These are phyloP conservation scores for Tinamus major DNA, from an alignment of 2,797 vertebrate genomes.

Conservation along the genomic window DNA sequence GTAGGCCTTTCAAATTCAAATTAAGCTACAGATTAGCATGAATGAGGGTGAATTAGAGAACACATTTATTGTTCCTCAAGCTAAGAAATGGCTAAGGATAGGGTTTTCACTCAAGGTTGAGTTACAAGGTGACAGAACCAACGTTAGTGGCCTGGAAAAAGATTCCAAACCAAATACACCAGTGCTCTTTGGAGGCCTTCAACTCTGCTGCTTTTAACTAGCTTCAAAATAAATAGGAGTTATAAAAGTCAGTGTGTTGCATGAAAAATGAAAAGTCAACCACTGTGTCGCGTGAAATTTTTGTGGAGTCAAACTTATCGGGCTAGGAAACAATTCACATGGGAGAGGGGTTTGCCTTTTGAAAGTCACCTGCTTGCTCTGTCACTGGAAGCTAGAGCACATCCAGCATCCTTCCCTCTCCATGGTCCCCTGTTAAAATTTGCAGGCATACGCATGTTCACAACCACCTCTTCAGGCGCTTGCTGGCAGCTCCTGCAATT, in stretches of 20 bases:
- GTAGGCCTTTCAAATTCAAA: rapidly evolving
- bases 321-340: not conserved
- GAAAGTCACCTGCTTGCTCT: too few species aligned
- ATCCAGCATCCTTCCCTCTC: not conserved
- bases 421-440: not conserved
- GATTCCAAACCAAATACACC: not conserved
- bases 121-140: not conserved
- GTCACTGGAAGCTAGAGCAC: not conserved
- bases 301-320: not conserved
- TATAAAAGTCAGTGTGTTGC: not conserved
- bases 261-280: too few species aligned
- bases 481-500: not conserved
- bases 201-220: not conserved
- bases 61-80: not conserved
- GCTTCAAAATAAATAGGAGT: not conserved
- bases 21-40: not conserved
- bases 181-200: not conserved
- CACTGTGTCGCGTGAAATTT: not conserved
- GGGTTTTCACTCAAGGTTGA: not conserved
- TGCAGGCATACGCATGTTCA: not conserved
- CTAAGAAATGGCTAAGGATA: not conserved
- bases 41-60: not conserved
- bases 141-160: not conserved
- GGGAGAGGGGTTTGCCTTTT: not conserved
- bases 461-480: not conserved